phyloP scores from a whole-genome alignment of 2,888 invertebrate species.

The Pyrrhosoma nymphula region DNA sequence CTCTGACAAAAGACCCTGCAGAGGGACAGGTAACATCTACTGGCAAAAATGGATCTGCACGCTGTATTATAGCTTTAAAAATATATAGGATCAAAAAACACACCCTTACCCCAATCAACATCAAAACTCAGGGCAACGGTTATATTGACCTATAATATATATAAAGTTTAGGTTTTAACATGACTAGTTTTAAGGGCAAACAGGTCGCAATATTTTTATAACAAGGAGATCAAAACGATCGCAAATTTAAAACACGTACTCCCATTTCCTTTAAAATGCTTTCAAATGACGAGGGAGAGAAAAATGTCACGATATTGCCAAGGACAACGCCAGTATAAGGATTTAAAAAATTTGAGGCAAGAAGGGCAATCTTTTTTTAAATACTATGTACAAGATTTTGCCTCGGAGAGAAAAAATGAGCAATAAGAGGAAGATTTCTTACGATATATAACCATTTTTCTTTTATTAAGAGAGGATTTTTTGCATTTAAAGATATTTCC shows the following conservation, averaged over 20 bases:
- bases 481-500: conserved; percentile 15
- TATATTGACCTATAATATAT: conserved; percentile 66
- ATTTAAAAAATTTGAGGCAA: conserved; percentile 64
- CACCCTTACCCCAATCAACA: conserved; percentile 66
- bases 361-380: conserved; percentile 34
- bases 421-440: conserved; percentile 59
- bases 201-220: conserved; percentile 66
- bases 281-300: conserved; percentile 66
- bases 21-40: conserved; percentile 64
- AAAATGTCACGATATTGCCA: conserved; percentile 55
- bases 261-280: conserved; percentile 52
- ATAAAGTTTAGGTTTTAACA: conserved; percentile 67
- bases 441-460: conserved; percentile 56
- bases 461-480: conserved; percentile 21
- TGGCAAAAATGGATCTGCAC: conserved; percentile 65
- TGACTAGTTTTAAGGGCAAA: conserved; percentile 66
- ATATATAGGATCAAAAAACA: conserved; percentile 67
- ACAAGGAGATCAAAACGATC: conserved; percentile 66
- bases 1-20: conserved; percentile 64
- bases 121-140: conserved; percentile 65
- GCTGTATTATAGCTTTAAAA: conserved; percentile 63
- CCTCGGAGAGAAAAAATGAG: conserved; percentile 65
- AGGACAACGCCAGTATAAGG: conserved; percentile 58
- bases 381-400: conserved; percentile 51
- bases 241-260: conserved; percentile 60